Conservation (phyloP, 1,140 invertebrate genomes). For the Lanistes nyassanus region DNA sequence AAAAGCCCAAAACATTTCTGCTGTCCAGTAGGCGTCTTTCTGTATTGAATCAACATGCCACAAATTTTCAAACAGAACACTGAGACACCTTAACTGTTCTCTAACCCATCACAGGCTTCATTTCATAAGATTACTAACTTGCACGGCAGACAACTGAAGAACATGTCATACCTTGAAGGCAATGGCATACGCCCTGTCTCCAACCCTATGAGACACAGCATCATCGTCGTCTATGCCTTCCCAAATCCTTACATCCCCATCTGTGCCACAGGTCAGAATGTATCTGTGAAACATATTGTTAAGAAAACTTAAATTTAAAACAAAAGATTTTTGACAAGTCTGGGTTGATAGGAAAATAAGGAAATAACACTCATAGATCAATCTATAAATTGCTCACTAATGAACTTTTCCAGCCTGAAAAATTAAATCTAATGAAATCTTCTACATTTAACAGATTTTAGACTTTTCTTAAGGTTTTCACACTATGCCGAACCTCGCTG, state of each 20-base stretch:
- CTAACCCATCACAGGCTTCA: neutral
- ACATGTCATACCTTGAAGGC: conserved; percentile 70
- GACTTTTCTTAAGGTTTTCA: too few species aligned
- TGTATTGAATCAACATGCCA: too few species aligned
- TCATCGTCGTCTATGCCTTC: conserved; percentile 81
- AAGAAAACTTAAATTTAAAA: neutral
- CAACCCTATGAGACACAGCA: conserved; percentile 83
- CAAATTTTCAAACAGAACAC: neutral
- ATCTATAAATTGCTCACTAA: too few species aligned
- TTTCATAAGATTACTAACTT: conserved; percentile 4
- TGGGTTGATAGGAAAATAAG: too few species aligned
- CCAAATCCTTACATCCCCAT: conserved; percentile 93
- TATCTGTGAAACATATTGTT: conserved; percentile 67
- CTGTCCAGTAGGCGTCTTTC: too few species aligned
- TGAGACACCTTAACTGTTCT: too few species aligned
- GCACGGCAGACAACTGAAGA: neutral
- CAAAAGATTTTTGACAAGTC: neutral
- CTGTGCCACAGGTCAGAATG: conserved; percentile 88
- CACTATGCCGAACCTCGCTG: too few species aligned
- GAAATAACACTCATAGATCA: too few species aligned
- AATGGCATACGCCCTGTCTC: conserved; percentile 79
- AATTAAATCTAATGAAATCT: too few species aligned
- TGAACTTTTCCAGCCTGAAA: too few species aligned
- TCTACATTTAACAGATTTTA: too few species aligned
- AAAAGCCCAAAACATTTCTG: too few species aligned